phyloP scores from a whole-genome alignment of 2,888 invertebrate species.

The Cistogaster globosa region DNA sequence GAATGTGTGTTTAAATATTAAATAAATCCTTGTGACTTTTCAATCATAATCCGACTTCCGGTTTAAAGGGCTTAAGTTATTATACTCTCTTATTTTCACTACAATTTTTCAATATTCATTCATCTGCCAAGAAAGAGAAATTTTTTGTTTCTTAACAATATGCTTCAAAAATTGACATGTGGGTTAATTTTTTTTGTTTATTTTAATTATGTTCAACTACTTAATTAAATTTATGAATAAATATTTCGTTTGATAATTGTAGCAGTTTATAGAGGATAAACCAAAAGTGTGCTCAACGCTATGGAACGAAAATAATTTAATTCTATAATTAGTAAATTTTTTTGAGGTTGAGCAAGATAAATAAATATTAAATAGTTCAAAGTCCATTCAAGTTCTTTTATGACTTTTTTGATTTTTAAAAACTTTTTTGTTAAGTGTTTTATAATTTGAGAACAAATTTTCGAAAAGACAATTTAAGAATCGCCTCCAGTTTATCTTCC shows the following conservation, averaged over 20 bases:
- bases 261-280: too few relatives aligned
- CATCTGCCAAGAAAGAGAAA: not conserved
- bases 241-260: not conserved
- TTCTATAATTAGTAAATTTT: too few relatives aligned
- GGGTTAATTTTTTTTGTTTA: not conserved
- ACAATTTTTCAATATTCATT: not conserved
- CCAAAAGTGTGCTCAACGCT: too few relatives aligned
- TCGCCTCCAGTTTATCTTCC: too few relatives aligned
- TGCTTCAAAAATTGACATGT: not conserved
- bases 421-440: too few relatives aligned
- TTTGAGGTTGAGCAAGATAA: too few relatives aligned
- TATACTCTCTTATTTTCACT: slow-evolving; percentile 33
- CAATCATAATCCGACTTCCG: slow-evolving; percentile 74
- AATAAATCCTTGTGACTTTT: slow-evolving; percentile 78
- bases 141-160: slow-evolving; percentile 33
- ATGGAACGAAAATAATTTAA: too few relatives aligned
- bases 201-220: not conserved
- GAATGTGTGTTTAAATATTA: slow-evolving; percentile 13
- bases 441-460: too few relatives aligned
- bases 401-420: too few relatives aligned
- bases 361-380: too few relatives aligned
- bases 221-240: not conserved
- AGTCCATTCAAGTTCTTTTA: too few relatives aligned
- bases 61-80: slow-evolving; percentile 63
- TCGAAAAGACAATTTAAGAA: too few relatives aligned